phyloP scores from a whole-genome alignment of 2,113 vertebrate species.

The Pavo muticus region DNA sequence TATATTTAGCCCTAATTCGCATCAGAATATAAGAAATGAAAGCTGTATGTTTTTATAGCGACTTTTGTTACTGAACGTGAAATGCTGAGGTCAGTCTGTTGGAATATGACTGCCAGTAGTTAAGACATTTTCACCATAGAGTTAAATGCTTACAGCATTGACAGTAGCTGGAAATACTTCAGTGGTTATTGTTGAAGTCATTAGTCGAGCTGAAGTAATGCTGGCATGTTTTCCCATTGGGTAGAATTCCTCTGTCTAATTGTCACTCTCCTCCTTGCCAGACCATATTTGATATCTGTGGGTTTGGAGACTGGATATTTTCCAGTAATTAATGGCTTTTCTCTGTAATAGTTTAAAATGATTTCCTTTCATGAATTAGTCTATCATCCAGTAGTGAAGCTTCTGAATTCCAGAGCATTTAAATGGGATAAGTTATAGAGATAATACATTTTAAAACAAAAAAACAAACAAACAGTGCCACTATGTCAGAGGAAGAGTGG shows the following conservation, averaged over 20 bases:
- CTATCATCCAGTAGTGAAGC: constrained; percentile 13
- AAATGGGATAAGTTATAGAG: neutral
- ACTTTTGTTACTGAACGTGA: neutral
- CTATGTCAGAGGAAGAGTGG: neutral
- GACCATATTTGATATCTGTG: constrained; percentile 51
- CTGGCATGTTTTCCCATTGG: constrained; percentile 59
- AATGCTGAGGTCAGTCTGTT: neutral
- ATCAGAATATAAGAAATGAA: neutral
- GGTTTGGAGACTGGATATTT: constrained; percentile 49
- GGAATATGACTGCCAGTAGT: neutral
- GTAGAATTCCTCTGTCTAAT: constrained; percentile 63
- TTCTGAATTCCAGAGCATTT: constrained; percentile 36
- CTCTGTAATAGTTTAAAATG: constrained; percentile 55
- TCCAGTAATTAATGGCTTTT: constrained; percentile 69
- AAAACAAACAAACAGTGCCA: neutral
- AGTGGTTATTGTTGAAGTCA: constrained; percentile 48
- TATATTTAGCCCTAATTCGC: neutral
- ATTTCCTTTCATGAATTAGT: constrained; percentile 59
- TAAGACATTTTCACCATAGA: neutral
- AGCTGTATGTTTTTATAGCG: neutral
- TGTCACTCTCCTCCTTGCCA: constrained; percentile 65
- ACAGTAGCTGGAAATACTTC: constrained; percentile 60
- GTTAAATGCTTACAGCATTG: constrained; percentile 32
- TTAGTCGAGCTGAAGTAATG: constrained; percentile 56
- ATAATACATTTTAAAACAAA: neutral